A percentile compares a stretch with the other conserved stretches of the same genome.
Evolutionary conservation across 2,888 invertebrate species (phyloP).

Genomic region (Agrenia bidenticulata): DNA sequence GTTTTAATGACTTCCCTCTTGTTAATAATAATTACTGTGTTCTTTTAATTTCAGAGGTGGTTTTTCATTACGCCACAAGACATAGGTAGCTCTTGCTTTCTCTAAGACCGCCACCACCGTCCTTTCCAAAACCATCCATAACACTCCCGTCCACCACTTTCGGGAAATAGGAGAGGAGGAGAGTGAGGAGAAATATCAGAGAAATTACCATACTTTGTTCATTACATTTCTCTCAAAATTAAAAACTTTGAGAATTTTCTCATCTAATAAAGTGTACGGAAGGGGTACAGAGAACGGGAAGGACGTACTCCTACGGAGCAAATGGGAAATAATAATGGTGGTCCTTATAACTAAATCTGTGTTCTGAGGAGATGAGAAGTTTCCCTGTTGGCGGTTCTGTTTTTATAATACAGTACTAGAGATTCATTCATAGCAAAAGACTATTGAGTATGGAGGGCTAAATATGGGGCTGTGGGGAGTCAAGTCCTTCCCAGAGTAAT

Average conservation of each 20-base stretch:
- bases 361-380: neutral
- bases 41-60: constrained; percentile 12
- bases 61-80: constrained; percentile 5
- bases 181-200: constrained; percentile 26
- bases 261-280: constrained; percentile 21
- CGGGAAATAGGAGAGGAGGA: constrained; percentile 6
- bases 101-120: neutral
- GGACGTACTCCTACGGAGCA: neutral
- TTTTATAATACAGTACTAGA: too few species aligned
- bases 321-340: constrained; percentile 20
- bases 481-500: too few species aligned
- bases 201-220: constrained; percentile 51
- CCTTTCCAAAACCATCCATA: too few species aligned
- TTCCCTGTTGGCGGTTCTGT: too few species aligned
- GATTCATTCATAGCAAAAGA: too few species aligned
- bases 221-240: constrained; percentile 51
- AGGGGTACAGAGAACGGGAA: neutral
- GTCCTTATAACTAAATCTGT: constrained; percentile 8
- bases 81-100: neutral
- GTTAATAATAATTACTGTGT: constrained; percentile 25
- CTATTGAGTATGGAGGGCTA: too few species aligned
- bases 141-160: neutral
- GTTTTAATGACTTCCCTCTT: constrained; percentile 1
- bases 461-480: too few species aligned
- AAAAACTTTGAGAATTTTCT: constrained; percentile 41